Base-by-base conservation (phyloP, 2,888 invertebrate species). In the Pterostichus niger region DNA sequence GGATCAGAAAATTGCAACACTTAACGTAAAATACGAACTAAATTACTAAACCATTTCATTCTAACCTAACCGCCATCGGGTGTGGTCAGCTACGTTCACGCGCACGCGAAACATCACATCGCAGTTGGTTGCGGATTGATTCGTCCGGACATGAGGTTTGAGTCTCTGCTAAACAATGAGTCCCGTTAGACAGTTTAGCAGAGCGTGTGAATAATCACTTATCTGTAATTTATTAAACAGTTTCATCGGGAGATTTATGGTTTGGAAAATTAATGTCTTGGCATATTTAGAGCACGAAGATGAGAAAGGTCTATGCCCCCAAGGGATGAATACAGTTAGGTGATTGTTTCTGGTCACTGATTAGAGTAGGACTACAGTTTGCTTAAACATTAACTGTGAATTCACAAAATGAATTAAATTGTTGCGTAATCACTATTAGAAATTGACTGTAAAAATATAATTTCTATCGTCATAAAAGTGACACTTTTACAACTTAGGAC, bases 121-220 rank as follows among this genome's bases (percentile, higher is more conserved):
- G 64, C 64, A 64, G 64, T 10, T 64, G 64, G 64, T n/a, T 40
- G 9, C 11, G 31, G 13, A 56, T 56, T 9, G 24, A 52, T 52
- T 52, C 52, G 10, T 52, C 13, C 52, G 24, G 31, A 24, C 10
- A 17, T 61, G 61, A 31, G 33, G 5, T 15, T 64, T 40, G 64
- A 13, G 3, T 35, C 40, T 35, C 13, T 64, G 5, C 13, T 64
- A 13, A 40, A 64, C 64, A 64, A 64, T 64, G 40, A 73, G 49
- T 73, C 5, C 73, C 73, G 73, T 73, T 73, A 73, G 73, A 44
- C n/a, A 17, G 73, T 73, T 73, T 73, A 73, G 73, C 73, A 73
- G 73, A 73, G 73, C 73, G 73, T 73, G 73, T 73, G 73, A 73
- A 73, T 44, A 73, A 73, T 73, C 73, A 46, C 44, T 46, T 73